Evolutionary conservation across 2,113 vertebrate species (phyloP), one percentile per base, ranked within the genome.

Genomic region (Regulus satrapa): DNA sequence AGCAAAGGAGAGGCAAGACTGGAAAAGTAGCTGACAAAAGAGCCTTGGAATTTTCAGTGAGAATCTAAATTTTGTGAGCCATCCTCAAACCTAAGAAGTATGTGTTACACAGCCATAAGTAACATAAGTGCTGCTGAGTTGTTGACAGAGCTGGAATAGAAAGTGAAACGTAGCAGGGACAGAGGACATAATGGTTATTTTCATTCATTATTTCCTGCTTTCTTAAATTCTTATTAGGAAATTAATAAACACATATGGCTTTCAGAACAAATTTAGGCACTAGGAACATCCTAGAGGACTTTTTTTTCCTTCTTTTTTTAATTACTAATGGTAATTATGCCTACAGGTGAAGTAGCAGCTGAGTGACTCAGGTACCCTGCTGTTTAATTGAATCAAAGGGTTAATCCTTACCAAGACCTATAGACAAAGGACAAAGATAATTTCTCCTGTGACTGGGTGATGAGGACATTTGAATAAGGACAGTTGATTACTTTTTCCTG

Each of bases 311-410:
- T 41, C 29, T 48, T 25, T 62, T 40, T 40, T 52, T 18, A 49
- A 49, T 63, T 93, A 74, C 82, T 95, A 79, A 71, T 80, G 66
- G 9, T 72, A 97, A 95, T 93, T 96, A 77, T 82, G 68, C 78
- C 80, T 92, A 76, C 29, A 88, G 88, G 79, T 94, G 72, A 97
- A 80, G 72, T 87, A 96, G 94, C n/a, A 94, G 59, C 77, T 52
- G 85, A 94, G 45, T 40, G 41, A 93, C 31, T 94, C 59, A 45
- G 81, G 24, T 95, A 93, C 24, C 58, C 87, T 86, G 78, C 38
- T 74, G n/a, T 87, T 97, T 95, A 96, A 79, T 96, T 94, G 95
- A 95, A 94, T 83, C 66, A 87, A 88, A 85, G 46, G n/a, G 2
- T 89, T 81, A 94, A 46, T 94, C 18, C 56, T 94, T 94, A 94